These are phyloP conservation scores for Dryocosmus kuriphilus DNA, from an alignment of 2,888 invertebrate genomes.

Conservation along the genomic window DNA sequence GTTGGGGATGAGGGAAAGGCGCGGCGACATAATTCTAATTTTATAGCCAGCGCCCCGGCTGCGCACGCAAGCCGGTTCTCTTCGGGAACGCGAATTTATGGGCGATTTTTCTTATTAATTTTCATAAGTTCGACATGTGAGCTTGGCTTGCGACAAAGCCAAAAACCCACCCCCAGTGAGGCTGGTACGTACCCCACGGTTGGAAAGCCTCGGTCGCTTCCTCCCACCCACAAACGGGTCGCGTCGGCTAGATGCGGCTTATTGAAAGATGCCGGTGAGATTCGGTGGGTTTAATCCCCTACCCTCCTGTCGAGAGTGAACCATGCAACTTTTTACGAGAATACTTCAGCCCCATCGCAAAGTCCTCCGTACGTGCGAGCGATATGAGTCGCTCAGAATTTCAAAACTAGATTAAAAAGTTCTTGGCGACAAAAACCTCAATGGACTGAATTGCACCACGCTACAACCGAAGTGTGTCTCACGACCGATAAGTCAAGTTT, in stretches of 20 bases:
- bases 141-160: conserved; percentile 68
- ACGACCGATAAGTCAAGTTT: background rate
- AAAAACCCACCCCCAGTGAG: conserved; percentile 50
- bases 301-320: conserved; percentile 54
- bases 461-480: conserved; percentile 2
- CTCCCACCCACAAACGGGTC: conserved; percentile 32
- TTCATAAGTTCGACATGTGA: conserved; percentile 77
- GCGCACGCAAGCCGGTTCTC: conserved; percentile 58
- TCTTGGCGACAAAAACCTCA: conserved; percentile 39
- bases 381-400: conserved; percentile 56
- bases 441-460: conserved; percentile 1
- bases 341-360: conserved; percentile 57
- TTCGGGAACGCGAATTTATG: conserved; percentile 72
- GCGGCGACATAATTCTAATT: conserved; percentile 75
- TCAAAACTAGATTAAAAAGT: conserved; percentile 57
- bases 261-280: conserved; percentile 59
- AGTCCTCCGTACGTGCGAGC: conserved; percentile 54
- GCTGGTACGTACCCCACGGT: conserved; percentile 50
- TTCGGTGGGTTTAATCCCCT: conserved; percentile 53
- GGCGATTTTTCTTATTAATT: conserved; percentile 77
- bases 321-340: conserved; percentile 64
- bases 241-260: conserved; percentile 54
- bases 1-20: conserved; percentile 37
- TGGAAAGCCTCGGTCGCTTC: conserved; percentile 43
- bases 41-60: conserved; percentile 70